Base-by-base conservation (phyloP, 2,888 invertebrate genomes). In the Hipparchia semele region DNA sequence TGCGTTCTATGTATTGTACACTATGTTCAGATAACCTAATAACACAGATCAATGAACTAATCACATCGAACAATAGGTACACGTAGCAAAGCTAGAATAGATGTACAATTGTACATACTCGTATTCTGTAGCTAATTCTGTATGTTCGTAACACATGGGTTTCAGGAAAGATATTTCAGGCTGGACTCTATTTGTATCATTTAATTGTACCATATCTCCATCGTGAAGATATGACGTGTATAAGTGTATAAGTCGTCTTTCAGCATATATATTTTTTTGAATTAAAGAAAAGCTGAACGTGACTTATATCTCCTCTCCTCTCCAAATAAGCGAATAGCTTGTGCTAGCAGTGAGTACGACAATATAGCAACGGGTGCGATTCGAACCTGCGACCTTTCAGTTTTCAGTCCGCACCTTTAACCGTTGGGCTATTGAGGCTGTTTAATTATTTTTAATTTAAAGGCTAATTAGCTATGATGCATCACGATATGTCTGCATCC, bases 21-120 rank as follows among this genome's bases (percentile, higher is more conserved):
- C 54, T 13, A 68, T 70, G 59, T 66, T 54, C 54, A 64, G 73
- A 76, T 76, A 75, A 76, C 76, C 75, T 72, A 65, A 65, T 75
- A 68, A 76, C 72, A 75, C 65, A 73, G 72, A 75, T 75, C 75
- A 76, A 70, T 75, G 67, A 73, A 49, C 69, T 64, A 75, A 71
- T 73, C 75, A 70, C 69, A 61, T 54, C 61, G n/a, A 60, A 59
- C 58, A 53, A 65, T 53, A 23, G 23, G 23, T 23, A 64, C 65
- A 72, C 10, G 53, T 12, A 53, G 64, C n/a, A n/a, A 71, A 54
- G 51, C 66, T 60, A 49, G 39, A 68, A 39, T 46, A 2, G 23
- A 54, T 67, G 61, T 56, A 54, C 60, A 49, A 23, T 61, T 72
- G 61, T n/a, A 12, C 10, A 10, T 51, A 4, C 33, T 33, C 23